Evolutionary conservation across 2,888 invertebrate species (phyloP).

Genomic region (Actias luna): DNA sequence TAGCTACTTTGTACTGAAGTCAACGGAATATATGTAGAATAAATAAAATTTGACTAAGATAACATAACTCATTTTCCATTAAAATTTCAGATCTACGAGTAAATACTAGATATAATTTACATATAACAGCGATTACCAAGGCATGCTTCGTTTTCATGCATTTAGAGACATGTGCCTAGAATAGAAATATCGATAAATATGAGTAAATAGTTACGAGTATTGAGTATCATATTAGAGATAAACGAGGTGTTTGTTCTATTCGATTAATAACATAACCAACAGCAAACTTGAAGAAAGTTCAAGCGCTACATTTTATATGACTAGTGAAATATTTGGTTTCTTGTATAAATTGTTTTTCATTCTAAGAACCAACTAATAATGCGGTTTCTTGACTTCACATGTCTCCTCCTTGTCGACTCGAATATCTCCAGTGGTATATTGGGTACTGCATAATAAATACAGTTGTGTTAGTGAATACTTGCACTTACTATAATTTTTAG

Average conservation of each 20-base stretch:
- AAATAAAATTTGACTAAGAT: slow-evolving; percentile 34
- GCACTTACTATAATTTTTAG: slow-evolving; percentile 13
- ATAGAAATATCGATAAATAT: slow-evolving; percentile 41
- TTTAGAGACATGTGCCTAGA: slow-evolving; percentile 51
- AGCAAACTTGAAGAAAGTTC: slow-evolving; percentile 52
- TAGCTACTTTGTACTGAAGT: slow-evolving; percentile 73
- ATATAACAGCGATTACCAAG: slow-evolving; percentile 51
- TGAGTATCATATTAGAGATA: slow-evolving; percentile 55
- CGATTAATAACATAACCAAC: slow-evolving; percentile 52
- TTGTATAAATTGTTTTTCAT: slow-evolving; percentile 60
- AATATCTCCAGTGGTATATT: slow-evolving; percentile 82
- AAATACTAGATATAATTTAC: slow-evolving; percentile 36
- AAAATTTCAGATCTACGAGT: slow-evolving; percentile 50
- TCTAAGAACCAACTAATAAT: slow-evolving; percentile 82
- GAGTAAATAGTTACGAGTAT: slow-evolving; percentile 30
- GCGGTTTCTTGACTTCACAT: slow-evolving; percentile 80
- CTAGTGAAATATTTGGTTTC: slow-evolving; percentile 68
- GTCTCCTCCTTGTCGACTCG: slow-evolving; percentile 80
- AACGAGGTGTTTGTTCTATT: slow-evolving; percentile 48
- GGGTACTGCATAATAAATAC: slow-evolving; percentile 82
- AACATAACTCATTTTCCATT: slow-evolving; percentile 21
- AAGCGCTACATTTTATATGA: slow-evolving; percentile 68
- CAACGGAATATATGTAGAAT: slow-evolving; percentile 30
- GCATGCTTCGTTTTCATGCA: slow-evolving; percentile 70
- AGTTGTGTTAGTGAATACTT: slow-evolving; percentile 71